Evolutionary conservation across 2,888 invertebrate genomes (phyloP).

Genomic region (Gandaritis pyraliata): DNA sequence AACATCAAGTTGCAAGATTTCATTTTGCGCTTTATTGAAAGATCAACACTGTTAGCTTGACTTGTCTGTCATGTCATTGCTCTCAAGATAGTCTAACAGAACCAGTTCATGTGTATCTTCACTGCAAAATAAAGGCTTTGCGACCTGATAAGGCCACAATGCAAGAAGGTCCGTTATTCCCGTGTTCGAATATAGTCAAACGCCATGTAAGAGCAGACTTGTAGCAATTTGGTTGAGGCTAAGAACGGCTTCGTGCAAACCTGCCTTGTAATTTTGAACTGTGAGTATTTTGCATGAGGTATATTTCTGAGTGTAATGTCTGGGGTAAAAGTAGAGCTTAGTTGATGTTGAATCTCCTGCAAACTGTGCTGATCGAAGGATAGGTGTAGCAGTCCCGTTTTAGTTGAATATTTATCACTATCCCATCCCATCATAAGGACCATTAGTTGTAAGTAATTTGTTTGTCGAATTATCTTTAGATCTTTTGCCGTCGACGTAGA

Average conservation of each 20-base stretch:
- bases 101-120: slow-evolving; percentile 34
- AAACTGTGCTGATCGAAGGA: slow-evolving; percentile 23
- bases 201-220: slow-evolving; percentile 39
- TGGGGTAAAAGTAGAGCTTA: slow-evolving; percentile 27
- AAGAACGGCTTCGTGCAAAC: slow-evolving; percentile 27
- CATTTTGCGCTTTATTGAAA: not conserved
- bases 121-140: slow-evolving; percentile 29
- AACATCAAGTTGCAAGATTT: no score
- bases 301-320: slow-evolving; percentile 23
- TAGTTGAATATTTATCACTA: not conserved
- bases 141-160: slow-evolving; percentile 42
- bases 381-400: slow-evolving; percentile 1
- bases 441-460: slow-evolving; percentile 4
- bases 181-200: slow-evolving; percentile 38
- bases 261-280: slow-evolving; percentile 34
- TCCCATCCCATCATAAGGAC: not conserved
- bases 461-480: not conserved
- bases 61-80: slow-evolving; percentile 24
- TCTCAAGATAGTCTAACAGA: slow-evolving; percentile 19
- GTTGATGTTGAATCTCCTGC: slow-evolving; percentile 25
- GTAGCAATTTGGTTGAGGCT: slow-evolving; percentile 38
- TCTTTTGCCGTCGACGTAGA: slow-evolving; percentile 16
- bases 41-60: not conserved
- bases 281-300: slow-evolving; percentile 29
- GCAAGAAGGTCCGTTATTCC: slow-evolving; percentile 40